Conservation (phyloP, 2,797 vertebrate genomes). For the Semaprochilodus insignis region DNA sequence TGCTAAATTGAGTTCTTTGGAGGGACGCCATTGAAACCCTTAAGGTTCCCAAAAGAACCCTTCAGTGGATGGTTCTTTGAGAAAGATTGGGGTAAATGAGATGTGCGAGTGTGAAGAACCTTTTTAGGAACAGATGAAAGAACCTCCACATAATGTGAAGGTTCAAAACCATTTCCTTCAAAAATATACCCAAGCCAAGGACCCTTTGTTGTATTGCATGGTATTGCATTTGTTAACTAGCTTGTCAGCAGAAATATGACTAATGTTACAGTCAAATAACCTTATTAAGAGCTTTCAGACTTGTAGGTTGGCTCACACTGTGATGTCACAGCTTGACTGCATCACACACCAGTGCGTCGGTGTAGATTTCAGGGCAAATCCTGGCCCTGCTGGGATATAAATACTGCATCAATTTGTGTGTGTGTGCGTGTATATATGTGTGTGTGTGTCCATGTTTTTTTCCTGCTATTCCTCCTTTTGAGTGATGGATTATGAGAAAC, state of each 20-base stretch:
- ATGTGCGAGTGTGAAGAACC: too few relatives aligned
- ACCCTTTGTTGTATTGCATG: background rate
- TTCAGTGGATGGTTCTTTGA: background rate
- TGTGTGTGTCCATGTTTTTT: conserved; percentile 5
- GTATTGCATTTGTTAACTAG: background rate
- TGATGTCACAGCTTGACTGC: conserved; percentile 30
- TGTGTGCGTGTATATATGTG: background rate
- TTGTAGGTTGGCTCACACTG: conserved; percentile 24
- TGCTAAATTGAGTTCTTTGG: background rate
- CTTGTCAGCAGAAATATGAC: conserved; percentile 3
- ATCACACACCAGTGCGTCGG: conserved; percentile 8
- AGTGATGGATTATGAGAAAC: conserved; percentile 57
- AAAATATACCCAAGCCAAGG: background rate
- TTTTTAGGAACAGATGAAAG: too few relatives aligned
- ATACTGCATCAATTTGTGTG: conserved; percentile 43
- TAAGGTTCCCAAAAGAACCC: background rate
- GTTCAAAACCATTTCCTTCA: background rate
- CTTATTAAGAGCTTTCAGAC: conserved; percentile 12
- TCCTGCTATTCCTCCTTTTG: conserved; percentile 27
- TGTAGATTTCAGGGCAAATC: conserved; percentile 19
- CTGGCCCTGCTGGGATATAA: conserved; percentile 30
- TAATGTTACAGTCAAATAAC: conserved; percentile 9
- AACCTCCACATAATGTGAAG: background rate
- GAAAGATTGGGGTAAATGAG: background rate
- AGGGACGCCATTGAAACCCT: background rate